Conservation (phyloP, 2,888 invertebrate species). For the Agrochola lota region DNA sequence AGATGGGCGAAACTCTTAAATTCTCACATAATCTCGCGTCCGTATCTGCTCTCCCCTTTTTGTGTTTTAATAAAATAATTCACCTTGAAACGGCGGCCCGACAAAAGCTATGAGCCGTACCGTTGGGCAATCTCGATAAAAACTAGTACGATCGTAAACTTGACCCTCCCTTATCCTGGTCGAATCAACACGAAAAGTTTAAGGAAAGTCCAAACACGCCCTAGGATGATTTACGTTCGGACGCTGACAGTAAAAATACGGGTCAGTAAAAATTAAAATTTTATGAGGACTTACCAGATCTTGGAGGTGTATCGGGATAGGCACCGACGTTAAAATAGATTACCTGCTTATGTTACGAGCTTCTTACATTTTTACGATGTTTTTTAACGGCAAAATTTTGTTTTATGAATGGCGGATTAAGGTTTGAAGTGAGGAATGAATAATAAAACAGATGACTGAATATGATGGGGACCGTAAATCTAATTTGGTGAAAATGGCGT, state of each 20-base stretch:
- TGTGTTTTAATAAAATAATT: conserved; percentile 85
- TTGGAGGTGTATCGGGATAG: conserved; percentile 71
- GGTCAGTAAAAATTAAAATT: conserved; percentile 85
- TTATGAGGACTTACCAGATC: conserved; percentile 76
- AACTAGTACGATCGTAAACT: conserved; percentile 86
- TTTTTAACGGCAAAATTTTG: conserved; percentile 65
- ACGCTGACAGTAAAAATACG: conserved; percentile 81
- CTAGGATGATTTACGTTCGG: conserved; percentile 81
- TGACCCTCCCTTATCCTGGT: conserved; percentile 84
- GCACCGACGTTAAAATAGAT: conserved; percentile 69
- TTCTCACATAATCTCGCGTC: conserved; percentile 80
- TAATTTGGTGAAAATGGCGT: conserved; percentile 29
- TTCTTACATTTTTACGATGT: conserved; percentile 71
- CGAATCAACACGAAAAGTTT: conserved; percentile 83
- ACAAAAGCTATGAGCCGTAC: conserved; percentile 81
- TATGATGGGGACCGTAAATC: conserved; percentile 20
- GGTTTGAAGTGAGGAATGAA: conserved; percentile 41
- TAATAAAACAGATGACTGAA: conserved; percentile 47
- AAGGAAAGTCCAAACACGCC: conserved; percentile 73
- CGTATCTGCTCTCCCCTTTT: conserved; percentile 77
- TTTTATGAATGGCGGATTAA: conserved; percentile 67
- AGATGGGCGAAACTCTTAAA: conserved; percentile 80
- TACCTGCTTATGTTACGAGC: conserved; percentile 75
- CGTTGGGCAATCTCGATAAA: conserved; percentile 87
- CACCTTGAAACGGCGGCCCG: conserved; percentile 80